Evolutionary conservation across 2,888 invertebrate genomes (phyloP), one percentile per base, ranked within the genome.

Genomic region (Heteromyza rotundicornis): DNA sequence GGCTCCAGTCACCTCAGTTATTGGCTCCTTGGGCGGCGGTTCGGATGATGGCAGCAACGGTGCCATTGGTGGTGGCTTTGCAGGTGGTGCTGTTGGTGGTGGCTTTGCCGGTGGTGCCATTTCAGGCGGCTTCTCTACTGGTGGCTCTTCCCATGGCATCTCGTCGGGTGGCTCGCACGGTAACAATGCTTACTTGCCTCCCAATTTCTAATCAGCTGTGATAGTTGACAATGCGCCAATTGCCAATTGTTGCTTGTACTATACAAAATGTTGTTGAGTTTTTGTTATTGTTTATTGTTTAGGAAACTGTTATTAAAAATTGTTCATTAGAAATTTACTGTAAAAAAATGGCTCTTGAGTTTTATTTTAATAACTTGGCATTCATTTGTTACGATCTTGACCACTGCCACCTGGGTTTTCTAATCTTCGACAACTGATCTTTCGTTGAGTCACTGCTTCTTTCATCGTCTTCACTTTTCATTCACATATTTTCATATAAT

Each of bases 1-100:
- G 51, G 80, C 81, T 19, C 80, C 81, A 5, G 78, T 82, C 14
- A 77, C 79, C 47, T 82, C 82, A 2, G 82, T 82, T 23, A 79
- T 82, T 67, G 82, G 82, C 7, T 78, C 82, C 2, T 63, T 82
- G 49, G 80, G 78, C 23, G 69, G 66, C 22, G 69, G 60, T 32
- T 70, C 62, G 1, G 72, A 59, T 22, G 64, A 54, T 17, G 55
- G 67, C n/a, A 59, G 16, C 14, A 71, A 69, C 19, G 66, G 59
- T 22, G 68, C 67, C 50, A 60, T 59, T 5, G 68, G 62, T 47
- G 44, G 52, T 44, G 67, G 66, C 51, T 60, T 51, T 56, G 64
- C 44, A 20, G 57, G 47, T 27, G 64, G 62, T 20, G 60, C 49
- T 36, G 19, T 22, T 14, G 19, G 19, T 19, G 62, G 59, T 47